Percentiles rank a stretch among this genome's conserved stretches.
These are phyloP conservation scores for Kuschelorhynchus macadamiae DNA, from an alignment of 2,888 invertebrate species.

Conservation along the genomic window DNA sequence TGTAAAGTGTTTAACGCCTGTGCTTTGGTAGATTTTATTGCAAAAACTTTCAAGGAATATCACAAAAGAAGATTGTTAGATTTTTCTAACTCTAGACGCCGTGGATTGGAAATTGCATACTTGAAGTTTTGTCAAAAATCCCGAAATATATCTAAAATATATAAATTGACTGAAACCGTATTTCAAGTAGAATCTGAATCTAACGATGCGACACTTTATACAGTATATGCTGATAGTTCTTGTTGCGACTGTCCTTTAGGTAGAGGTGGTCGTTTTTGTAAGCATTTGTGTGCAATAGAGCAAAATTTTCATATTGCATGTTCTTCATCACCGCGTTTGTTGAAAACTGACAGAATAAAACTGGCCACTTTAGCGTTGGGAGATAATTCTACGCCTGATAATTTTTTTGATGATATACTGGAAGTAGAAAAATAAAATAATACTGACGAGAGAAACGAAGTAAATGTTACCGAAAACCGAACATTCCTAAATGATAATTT, in stretches of 20 bases:
- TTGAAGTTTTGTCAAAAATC: no score
- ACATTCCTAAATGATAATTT: background rate
- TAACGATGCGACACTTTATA: no score
- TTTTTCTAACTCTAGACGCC: no score
- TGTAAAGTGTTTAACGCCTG: background rate
- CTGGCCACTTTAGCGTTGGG: background rate
- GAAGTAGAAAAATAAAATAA: background rate
- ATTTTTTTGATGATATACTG: conserved; percentile 6
- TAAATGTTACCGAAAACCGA: conserved; percentile 1
- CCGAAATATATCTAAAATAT: no score
- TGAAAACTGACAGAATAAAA: no score
- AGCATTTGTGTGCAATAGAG: conserved; percentile 1
- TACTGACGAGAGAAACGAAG: background rate
- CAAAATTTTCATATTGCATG: background rate
- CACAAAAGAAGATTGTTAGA: background rate
- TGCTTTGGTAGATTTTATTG: background rate
- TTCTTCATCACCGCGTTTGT: no score
- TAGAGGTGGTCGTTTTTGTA: conserved; percentile 3
- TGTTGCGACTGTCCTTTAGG: conserved; percentile 3
- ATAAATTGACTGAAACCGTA: no score
- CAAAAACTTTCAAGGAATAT: conserved; percentile 2
- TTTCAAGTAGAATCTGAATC: no score
- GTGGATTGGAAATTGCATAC: no score
- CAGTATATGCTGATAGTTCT: no score
- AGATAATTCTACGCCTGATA: conserved; percentile 1